Evolutionary conservation across 2,797 vertebrate species (phyloP).

Genomic region (Furcifer pardalis): DNA sequence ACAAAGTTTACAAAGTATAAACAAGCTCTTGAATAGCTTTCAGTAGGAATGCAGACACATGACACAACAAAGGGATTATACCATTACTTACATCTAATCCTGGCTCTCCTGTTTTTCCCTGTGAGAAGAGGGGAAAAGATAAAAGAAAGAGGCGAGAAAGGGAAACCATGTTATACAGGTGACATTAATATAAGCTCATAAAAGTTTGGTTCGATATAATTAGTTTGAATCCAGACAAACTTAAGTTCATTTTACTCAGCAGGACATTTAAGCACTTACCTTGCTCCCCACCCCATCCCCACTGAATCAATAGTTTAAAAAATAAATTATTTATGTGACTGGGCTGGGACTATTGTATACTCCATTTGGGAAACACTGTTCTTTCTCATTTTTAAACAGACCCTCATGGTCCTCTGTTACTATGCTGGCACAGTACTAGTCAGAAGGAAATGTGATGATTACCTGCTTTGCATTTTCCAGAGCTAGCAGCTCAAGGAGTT

Average conservation of each 20-base stretch:
- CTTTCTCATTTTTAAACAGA: background rate
- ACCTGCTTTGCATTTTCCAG: background rate
- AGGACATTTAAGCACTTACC: background rate
- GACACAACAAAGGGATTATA: background rate
- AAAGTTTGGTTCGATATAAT: background rate
- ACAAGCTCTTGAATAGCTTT: background rate
- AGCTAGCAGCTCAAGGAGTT: too few relatives aligned
- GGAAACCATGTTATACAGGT: background rate
- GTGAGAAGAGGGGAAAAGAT: constrained; percentile 25
- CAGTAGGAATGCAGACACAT: background rate
- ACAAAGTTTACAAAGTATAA: background rate
- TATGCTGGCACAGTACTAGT: background rate
- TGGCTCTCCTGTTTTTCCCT: constrained; percentile 91
- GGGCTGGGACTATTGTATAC: background rate
- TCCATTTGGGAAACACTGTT: background rate
- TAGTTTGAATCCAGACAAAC: background rate
- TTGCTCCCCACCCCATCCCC: background rate
- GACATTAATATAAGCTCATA: background rate
- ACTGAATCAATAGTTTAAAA: background rate
- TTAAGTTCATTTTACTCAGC: background rate
- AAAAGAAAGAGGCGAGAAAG: constrained; percentile 18
- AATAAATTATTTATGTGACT: background rate
- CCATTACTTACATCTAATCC: constrained; percentile 91
- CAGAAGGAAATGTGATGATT: background rate
- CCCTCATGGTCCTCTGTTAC: background rate